Base-by-base conservation (phyloP, 2,888 invertebrate species). In the Catocala fraxini region DNA sequence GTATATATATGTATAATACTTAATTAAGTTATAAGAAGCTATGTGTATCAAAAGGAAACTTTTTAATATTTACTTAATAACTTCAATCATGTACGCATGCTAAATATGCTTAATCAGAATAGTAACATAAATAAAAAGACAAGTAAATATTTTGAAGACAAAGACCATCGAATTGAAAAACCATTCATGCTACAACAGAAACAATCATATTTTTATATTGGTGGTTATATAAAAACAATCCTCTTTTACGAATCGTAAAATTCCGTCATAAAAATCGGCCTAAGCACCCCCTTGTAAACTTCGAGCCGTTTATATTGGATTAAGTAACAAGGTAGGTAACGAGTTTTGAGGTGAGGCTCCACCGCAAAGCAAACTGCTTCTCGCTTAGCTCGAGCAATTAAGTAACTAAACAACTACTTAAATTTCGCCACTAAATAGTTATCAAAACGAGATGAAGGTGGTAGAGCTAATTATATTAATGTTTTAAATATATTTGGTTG, bases 261-360 rank as follows among this genome's bases (percentile, higher is more conserved):
- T 56, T 58, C 60, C 45, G 62, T 63, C 61, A 54, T 76, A 70
- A 76, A 75, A 71, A 59, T 63, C 52, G 52, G 46, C 47, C 49
- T 59, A 62, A 66, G 58, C 47, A 51, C 58, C 55, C 51, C 51
- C 55, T 64, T 75, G 48, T 63, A 65, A 70, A 67, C 49, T 70
- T 61, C 10, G 42, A 59, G 34, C 58, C 63, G 49, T 63, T 71
- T 49, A 70, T 75, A 76, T 69, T 69, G 68, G 68, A 72, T 77
- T 75, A 70, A 65, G 63, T 65, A 73, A 68, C 71, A 63, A 71
- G 65, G 45, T 57, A 71, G 63, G 45, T 56, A 72, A 73, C 62
- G 65, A 65, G 71, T 59, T 63, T 75, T 69, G 73, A 63, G 62
- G 51, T 47, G 48, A 59, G 56, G 51, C 61, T 70, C 46, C 49